Conservation (phyloP, 2,888 invertebrate species). For the Neuroscelio doddi region DNA sequence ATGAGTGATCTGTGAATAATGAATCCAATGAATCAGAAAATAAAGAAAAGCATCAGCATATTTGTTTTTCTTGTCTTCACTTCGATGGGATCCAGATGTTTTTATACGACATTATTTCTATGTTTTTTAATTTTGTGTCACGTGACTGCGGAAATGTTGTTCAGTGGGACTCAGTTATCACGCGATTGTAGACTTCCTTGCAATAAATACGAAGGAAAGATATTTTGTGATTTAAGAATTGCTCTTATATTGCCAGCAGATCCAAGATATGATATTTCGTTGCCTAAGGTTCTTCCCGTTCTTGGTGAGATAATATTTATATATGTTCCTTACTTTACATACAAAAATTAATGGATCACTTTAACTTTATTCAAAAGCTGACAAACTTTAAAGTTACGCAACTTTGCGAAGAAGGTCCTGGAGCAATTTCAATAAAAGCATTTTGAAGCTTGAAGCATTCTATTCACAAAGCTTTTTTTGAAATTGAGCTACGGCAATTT, state of each 20-base stretch:
- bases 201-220: slow-evolving; percentile 63
- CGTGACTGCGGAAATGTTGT: slow-evolving; percentile 40
- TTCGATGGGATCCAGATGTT: slow-evolving; percentile 48
- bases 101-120: slow-evolving; percentile 8
- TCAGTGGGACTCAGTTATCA: slow-evolving; percentile 60
- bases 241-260: slow-evolving; percentile 79
- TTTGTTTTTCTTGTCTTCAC: slow-evolving; percentile 1
- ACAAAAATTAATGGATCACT: too few relatives aligned
- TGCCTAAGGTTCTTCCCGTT: slow-evolving; percentile 79
- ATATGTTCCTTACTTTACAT: background rate
- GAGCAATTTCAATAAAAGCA: too few relatives aligned
- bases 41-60: background rate
- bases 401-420: too few relatives aligned
- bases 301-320: slow-evolving; percentile 55
- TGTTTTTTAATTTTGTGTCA: slow-evolving; percentile 14
- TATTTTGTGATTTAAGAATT: slow-evolving; percentile 77
- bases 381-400: too few relatives aligned
- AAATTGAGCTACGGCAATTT: too few relatives aligned
- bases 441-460: too few relatives aligned
- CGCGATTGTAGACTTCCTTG: slow-evolving; percentile 74
- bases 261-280: slow-evolving; percentile 76
- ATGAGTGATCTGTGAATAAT: background rate
- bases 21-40: too few relatives aligned
- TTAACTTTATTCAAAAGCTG: too few relatives aligned
- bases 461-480: too few relatives aligned